These are phyloP conservation scores for Trogon surrucura DNA, from an alignment of 2,113 vertebrate genomes.

Conservation along the genomic window DNA sequence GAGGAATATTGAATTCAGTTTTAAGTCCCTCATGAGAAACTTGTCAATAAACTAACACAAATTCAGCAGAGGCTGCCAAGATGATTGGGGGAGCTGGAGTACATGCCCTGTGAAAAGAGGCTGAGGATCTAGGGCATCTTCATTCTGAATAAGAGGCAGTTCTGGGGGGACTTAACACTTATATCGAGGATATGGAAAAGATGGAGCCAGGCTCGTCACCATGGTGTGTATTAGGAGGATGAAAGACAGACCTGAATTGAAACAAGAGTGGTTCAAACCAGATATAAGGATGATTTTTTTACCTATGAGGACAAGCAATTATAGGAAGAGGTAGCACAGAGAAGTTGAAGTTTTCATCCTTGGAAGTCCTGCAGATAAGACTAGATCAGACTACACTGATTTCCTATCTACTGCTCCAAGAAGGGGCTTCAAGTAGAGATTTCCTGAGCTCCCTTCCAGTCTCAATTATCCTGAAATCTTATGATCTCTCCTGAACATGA, in stretches of 20 bases:
- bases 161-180: background rate
- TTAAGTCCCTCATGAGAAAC: background rate
- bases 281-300: background rate
- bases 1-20: background rate
- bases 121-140: accelerated
- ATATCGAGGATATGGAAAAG: background rate
- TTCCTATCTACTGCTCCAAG: background rate
- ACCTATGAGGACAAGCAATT: background rate
- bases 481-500: background rate
- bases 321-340: background rate
- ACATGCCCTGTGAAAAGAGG: background rate
- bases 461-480: background rate
- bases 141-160: background rate
- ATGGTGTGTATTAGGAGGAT: background rate
- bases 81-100: background rate
- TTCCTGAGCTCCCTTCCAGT: background rate
- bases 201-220: background rate
- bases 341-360: background rate
- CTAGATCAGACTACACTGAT: background rate
- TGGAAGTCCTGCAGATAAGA: background rate
- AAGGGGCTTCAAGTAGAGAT: background rate
- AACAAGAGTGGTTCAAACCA: background rate
- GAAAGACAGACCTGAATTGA: background rate
- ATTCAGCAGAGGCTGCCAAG: background rate
- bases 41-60: background rate